Conservation (phyloP, 1,140 invertebrate genomes). For the Platorchestia sp. region DNA sequence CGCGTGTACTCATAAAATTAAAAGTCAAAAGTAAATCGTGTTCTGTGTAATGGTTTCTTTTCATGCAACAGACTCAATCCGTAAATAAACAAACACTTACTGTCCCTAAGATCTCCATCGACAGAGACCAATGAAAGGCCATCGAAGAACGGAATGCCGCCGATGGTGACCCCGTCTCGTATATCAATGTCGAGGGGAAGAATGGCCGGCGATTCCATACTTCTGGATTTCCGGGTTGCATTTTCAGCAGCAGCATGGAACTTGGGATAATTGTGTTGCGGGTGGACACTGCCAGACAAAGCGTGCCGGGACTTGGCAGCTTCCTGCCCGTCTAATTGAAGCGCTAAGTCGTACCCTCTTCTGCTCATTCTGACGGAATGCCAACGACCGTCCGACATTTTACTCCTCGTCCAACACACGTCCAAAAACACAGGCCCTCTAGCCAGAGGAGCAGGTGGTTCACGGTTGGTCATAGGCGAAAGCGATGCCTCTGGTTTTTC, state of each 20-base stretch:
- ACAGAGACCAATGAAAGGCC: slow-evolving; percentile 2
- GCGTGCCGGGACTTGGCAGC: not conserved
- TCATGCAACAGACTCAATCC: no score
- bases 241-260: not conserved
- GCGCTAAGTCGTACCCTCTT: not conserved
- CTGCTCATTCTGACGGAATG: slow-evolving; percentile 6
- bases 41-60: no score
- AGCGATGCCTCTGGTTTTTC: not conserved
- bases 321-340: not conserved
- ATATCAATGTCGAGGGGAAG: slow-evolving; percentile 9
- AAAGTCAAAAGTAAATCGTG: no score
- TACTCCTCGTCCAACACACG: slow-evolving; percentile 30
- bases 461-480: not conserved
- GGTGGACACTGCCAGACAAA: not conserved
- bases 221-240: not conserved
- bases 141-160: slow-evolving; percentile 37
- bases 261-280: not conserved
- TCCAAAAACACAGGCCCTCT: not conserved
- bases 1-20: no score
- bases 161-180: slow-evolving; percentile 20
- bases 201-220: not conserved
- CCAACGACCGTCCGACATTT: slow-evolving; percentile 13
- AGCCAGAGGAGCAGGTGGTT: not conserved
- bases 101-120: slow-evolving; percentile 17
- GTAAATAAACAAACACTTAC: slow-evolving; percentile 37